Evolutionary conservation across 2,888 invertebrate species (phyloP).

Genomic region (Carterocephalus palaemon): DNA sequence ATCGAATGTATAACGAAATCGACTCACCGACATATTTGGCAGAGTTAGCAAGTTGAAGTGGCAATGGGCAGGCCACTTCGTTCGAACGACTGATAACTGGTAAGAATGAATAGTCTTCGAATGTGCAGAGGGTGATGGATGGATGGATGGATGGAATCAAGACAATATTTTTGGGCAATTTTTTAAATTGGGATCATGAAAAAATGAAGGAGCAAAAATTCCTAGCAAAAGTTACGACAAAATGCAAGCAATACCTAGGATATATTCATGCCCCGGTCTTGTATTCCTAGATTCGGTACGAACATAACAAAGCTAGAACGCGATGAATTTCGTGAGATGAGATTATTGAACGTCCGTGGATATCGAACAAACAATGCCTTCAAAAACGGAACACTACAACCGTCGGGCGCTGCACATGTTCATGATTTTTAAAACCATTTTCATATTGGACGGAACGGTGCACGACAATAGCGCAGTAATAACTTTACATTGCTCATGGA

Average conservation of each 20-base stretch:
- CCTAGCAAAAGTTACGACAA: too few relatives aligned
- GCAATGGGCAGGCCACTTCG: too few relatives aligned
- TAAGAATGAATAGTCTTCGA: too few relatives aligned
- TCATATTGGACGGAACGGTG: constrained; percentile 32
- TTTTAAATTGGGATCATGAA: too few relatives aligned
- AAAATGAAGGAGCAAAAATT: too few relatives aligned
- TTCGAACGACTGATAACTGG: too few relatives aligned
- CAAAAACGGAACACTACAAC: constrained; percentile 29
- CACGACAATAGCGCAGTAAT: constrained; percentile 40
- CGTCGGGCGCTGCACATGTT: constrained; percentile 26
- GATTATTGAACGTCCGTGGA: constrained; percentile 15
- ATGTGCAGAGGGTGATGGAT: too few relatives aligned
- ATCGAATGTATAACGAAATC: too few relatives aligned
- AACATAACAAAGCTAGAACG: constrained; percentile 13
- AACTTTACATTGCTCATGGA: constrained; percentile 47
- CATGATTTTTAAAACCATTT: constrained; percentile 34
- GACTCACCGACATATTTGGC: too few relatives aligned
- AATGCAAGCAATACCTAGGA: background rate
- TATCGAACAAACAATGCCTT: constrained; percentile 29
- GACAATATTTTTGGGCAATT: too few relatives aligned
- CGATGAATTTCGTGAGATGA: constrained; percentile 18
- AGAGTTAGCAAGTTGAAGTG: too few relatives aligned
- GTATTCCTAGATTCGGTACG: background rate
- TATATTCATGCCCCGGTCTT: background rate
- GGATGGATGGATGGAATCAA: too few relatives aligned